Evolutionary conservation across 2,888 invertebrate genomes (phyloP), one percentile per base, ranked within the genome.

Genomic region (Spodoptera picta): DNA sequence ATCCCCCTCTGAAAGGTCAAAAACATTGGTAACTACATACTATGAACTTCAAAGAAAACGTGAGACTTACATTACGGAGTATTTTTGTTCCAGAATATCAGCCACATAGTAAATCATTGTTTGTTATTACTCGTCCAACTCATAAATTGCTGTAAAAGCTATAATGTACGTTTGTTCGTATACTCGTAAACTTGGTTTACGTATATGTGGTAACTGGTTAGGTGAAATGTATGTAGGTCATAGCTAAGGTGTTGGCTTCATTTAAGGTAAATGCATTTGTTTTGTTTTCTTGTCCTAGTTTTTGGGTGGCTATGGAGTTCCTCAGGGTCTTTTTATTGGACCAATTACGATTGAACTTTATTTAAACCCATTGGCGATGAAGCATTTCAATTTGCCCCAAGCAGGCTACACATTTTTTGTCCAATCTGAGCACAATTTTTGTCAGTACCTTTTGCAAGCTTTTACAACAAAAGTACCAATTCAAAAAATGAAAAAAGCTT

Each of bases 71-170:
- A 27, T 27, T 27, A 5, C 5, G 27, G 5, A 27, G 36, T 42
- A 54, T 71, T 54, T 71, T 43, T 27, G 14, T 43, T 19, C 27
- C 19, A 41, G 10, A 66, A 36, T 50, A 54, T 54, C 72, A 68
- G 74, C 71, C 56, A 63, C 43, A 36, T 44, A 42, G 72, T 83
- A 83, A 81, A 83, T 79, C 80, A 75, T 56, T 56, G 59, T 76
- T 73, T 78, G 73, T 80, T 82, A 80, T 66, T 72, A 73, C 72
- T 68, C 55, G 63, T 59, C 59, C 27, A 64, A 65, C 63, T 53
- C 75, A 65, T 70, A 72, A 75, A 75, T 63, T 50, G 53, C 66
- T 56, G 52, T 72, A 52, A 56, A 65, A 65, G 55, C 51, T 58
- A 55, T 66, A 69, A 59, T 42, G 47, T 56, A n/a, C 55, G 65